Evolutionary conservation across 2,113 vertebrate genomes (phyloP).

Genomic region (Heliornis fulica): DNA sequence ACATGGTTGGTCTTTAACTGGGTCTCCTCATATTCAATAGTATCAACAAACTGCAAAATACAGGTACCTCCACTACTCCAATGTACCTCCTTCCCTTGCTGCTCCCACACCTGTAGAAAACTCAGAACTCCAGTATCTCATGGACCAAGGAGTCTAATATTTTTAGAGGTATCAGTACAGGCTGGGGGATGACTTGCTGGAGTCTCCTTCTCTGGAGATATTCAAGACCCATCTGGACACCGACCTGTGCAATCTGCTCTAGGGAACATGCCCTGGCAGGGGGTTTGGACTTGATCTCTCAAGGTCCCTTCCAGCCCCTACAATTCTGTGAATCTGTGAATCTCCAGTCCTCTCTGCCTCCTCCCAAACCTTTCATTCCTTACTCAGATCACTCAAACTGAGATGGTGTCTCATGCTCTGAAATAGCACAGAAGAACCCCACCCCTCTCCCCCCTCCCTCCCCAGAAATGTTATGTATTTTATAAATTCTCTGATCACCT

Average conservation of each 20-base stretch:
- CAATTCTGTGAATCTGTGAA: no score
- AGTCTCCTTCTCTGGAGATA: no score
- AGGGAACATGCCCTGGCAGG: no score
- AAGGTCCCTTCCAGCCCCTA: no score
- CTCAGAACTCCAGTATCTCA: neutral
- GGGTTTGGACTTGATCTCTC: no score
- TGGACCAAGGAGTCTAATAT: no score
- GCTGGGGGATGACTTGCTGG: no score
- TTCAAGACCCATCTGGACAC: no score
- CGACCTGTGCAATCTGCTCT: no score
- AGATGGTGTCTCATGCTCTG: neutral
- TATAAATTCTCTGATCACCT: neutral
- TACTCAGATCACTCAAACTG: neutral
- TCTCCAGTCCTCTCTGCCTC: neutral
- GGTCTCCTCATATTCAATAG: neutral
- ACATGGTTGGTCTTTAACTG: neutral
- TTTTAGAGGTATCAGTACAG: no score
- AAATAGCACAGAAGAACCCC: neutral
- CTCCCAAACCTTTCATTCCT: neutral
- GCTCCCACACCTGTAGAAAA: neutral
- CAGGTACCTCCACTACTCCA: neutral
- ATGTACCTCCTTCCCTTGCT: neutral
- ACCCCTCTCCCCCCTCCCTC: no score
- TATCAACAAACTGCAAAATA: neutral
- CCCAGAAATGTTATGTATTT: neutral